Conservation (phyloP, 2,888 invertebrate genomes). For the Liodrosophila aerea region DNA sequence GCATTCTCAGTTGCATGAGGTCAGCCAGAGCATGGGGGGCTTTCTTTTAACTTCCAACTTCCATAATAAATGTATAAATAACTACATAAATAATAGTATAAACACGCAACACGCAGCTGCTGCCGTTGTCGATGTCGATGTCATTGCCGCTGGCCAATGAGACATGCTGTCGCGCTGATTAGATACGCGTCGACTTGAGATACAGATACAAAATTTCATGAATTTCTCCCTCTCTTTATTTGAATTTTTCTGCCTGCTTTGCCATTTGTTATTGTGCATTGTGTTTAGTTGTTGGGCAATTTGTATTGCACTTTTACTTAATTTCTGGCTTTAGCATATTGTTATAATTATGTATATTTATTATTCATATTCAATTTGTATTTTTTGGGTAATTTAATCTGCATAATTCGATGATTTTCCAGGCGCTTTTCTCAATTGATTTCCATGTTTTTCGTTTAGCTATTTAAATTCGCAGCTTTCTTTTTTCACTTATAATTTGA, state of each 20-base stretch:
- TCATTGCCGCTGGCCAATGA: conserved; percentile 59
- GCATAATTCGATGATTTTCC: conserved; percentile 37
- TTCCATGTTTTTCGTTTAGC: conserved; percentile 19
- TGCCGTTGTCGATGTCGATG: too few species aligned
- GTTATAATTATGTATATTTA: conserved; percentile 10
- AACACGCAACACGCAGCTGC: conserved; percentile 42
- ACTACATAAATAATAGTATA: conserved; percentile 48
- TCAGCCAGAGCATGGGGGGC: conserved; percentile 33
- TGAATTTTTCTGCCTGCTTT: conserved; percentile 39
- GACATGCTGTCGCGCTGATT: conserved; percentile 65
- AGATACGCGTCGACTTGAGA: conserved; percentile 51
- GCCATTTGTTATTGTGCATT: conserved; percentile 58
- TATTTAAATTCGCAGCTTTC: conserved; percentile 36
- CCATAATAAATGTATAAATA: conserved; percentile 49
- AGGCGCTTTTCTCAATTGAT: conserved; percentile 16
- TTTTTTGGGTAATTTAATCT: conserved; percentile 29
- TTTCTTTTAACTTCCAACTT: conserved; percentile 47
- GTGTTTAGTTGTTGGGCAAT: conserved; percentile 23
- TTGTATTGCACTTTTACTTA: conserved; percentile 39
- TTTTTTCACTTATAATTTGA: conserved; percentile 48
- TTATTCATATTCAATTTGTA: conserved; percentile 3
- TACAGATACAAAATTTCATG: conserved; percentile 28
- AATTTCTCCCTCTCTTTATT: conserved; percentile 40
- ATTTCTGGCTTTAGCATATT: conserved; percentile 21
- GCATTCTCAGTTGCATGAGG: conserved; percentile 56